phyloP scores from a whole-genome alignment of 2,797 vertebrate genomes.

The Pygocentrus nattereri region DNA sequence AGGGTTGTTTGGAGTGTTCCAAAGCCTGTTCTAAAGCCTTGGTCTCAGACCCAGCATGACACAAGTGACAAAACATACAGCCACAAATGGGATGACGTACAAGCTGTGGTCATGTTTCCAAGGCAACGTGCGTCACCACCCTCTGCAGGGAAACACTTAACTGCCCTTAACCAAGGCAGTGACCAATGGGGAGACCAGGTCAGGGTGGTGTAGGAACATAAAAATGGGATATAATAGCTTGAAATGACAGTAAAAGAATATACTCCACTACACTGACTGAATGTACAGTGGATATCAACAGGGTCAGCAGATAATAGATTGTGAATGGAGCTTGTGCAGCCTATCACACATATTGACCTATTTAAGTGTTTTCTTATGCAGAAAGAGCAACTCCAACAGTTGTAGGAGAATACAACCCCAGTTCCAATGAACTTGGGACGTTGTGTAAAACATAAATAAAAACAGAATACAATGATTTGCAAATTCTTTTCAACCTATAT shows the following conservation, averaged over 20 bases:
- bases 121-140: conserved; percentile 3
- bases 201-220: not conserved
- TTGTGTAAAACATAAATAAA: no score
- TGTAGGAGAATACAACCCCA: no score
- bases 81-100: not conserved
- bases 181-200: not conserved
- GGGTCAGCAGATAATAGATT: not conserved
- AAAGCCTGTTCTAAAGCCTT: conserved; percentile 12
- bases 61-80: conserved; percentile 5
- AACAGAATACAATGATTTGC: no score
- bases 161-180: conserved; percentile 11
- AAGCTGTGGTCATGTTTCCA: not conserved
- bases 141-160: conserved; percentile 14
- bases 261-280: not conserved
- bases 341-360: no score
- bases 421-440: no score
- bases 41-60: conserved; percentile 4
- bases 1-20: conserved; percentile 2
- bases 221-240: not conserved
- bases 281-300: not conserved
- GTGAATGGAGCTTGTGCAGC: not conserved
- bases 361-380: no score
- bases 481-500: no score
- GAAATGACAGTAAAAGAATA: conserved; percentile 5
- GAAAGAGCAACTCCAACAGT: no score